phyloP scores from a whole-genome alignment of 1,140 invertebrate species.

The Temnothorax longispinosus region DNA sequence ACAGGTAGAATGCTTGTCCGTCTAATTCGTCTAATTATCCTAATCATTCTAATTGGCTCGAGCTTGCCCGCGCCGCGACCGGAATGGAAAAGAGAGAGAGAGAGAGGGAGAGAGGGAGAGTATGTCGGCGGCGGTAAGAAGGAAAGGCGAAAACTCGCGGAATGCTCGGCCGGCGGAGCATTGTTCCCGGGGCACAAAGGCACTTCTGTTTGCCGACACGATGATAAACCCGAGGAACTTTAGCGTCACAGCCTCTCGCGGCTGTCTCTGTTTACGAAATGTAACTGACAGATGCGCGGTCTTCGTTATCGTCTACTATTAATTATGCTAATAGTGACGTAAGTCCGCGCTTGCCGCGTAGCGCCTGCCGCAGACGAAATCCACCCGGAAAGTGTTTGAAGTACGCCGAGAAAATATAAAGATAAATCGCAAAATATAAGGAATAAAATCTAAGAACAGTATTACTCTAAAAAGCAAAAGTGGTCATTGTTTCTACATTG shows the following conservation, averaged over 20 bases:
- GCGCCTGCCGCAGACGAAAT: conserved; percentile 30
- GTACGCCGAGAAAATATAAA: background rate
- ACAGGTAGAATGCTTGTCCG: conserved; percentile 87
- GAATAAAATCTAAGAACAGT: background rate
- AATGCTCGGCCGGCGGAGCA: conserved; percentile 68
- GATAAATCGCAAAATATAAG: background rate
- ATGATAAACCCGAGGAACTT: conserved; percentile 75
- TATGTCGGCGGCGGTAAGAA: conserved; percentile 5
- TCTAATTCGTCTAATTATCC: conserved; percentile 47
- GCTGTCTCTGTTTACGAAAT: conserved; percentile 73
- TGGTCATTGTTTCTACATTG: background rate
- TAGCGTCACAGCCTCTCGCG: conserved; percentile 49
- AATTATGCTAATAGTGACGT: conserved; percentile 78
- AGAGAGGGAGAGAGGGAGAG: background rate
- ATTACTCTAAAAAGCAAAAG: background rate
- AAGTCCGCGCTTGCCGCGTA: conserved; percentile 61
- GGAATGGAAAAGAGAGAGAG: background rate
- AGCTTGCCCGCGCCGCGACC: background rate
- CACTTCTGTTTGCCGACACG: conserved; percentile 73
- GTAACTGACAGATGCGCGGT: conserved; percentile 69
- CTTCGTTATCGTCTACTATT: conserved; percentile 73
- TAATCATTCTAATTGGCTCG: conserved; percentile 46
- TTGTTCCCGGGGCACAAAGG: conserved; percentile 78
- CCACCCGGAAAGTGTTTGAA: background rate
- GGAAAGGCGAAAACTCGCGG: conserved; percentile 49